A percentile compares a stretch with the other conserved stretches of the same genome.
Evolutionary conservation across 2,888 invertebrate genomes (phyloP).

Genomic region (Plebejus argus): DNA sequence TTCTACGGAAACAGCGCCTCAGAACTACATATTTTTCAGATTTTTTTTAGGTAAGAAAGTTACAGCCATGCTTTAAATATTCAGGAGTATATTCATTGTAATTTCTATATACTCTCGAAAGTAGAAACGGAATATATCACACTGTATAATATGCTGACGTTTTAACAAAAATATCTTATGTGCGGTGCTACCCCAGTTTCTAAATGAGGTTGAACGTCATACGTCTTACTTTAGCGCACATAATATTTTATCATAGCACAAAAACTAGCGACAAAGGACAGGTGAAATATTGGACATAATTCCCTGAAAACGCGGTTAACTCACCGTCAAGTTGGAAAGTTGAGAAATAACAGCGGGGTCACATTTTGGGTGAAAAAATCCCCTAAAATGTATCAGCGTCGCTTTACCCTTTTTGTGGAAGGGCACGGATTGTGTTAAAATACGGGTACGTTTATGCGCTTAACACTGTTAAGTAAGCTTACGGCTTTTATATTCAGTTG

Average conservation of each 20-base stretch:
- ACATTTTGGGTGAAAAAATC: neutral
- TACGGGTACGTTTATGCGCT: neutral
- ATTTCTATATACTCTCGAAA: no score
- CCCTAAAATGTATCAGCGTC: slow-evolving; percentile 8
- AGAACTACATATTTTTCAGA: no score
- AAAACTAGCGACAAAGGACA: slow-evolving; percentile 20
- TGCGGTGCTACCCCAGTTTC: neutral
- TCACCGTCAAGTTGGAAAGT: neutral
- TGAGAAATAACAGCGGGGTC: slow-evolving; percentile 7
- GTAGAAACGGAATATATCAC: no score
- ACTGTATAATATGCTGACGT: neutral
- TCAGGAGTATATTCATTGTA: no score
- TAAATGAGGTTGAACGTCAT: neutral
- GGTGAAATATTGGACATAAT: slow-evolving; percentile 20
- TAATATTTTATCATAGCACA: slow-evolving; percentile 21
- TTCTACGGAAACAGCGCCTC: no score
- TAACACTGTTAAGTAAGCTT: slow-evolving; percentile 5
- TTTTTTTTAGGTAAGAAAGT: no score
- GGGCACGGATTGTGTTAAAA: neutral
- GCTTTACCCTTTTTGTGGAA: slow-evolving; percentile 4
- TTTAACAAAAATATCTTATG: neutral
- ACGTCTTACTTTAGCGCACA: neutral
- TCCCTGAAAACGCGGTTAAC: neutral
- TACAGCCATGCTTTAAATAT: no score
- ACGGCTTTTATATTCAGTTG: neutral